Percentiles rank a stretch among this genome's conserved stretches.
Conservation (phyloP, 2,888 invertebrate genomes). For the Tryphoninae sp. region DNA sequence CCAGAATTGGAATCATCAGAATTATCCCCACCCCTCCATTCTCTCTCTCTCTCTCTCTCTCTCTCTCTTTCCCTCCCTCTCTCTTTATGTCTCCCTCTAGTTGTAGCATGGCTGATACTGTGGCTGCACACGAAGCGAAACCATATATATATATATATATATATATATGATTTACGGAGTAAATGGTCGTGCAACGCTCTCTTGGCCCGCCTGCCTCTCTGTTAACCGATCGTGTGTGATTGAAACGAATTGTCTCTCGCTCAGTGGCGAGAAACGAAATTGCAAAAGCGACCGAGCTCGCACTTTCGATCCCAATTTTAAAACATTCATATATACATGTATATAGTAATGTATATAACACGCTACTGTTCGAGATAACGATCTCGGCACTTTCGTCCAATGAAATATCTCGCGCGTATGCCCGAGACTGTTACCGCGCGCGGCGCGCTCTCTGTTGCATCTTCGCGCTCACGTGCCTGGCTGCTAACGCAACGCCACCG, state of each 20-base stretch:
- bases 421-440: slow-evolving; percentile 36
- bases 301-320: slow-evolving; percentile 58
- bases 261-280: slow-evolving; percentile 63
- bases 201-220: slow-evolving; percentile 38
- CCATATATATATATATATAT: not conserved
- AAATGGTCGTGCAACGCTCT: slow-evolving; percentile 1
- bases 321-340: slow-evolving; percentile 7
- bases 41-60: slow-evolving; percentile 2
- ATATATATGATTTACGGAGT: slow-evolving; percentile 1
- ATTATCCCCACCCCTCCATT: slow-evolving; percentile 25
- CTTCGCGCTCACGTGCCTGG: slow-evolving; percentile 28
- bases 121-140: slow-evolving; percentile 16
- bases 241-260: slow-evolving; percentile 65
- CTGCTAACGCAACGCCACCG: slow-evolving; percentile 12
- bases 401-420: slow-evolving; percentile 64
- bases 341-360: not conserved
- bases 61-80: slow-evolving; percentile 3
- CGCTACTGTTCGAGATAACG: slow-evolving; percentile 49
- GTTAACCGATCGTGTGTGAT: slow-evolving; percentile 62
- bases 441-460: slow-evolving; percentile 44
- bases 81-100: slow-evolving; percentile 26
- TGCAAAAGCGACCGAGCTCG: slow-evolving; percentile 61
- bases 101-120: slow-evolving; percentile 39
- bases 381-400: slow-evolving; percentile 63
- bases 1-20: slow-evolving; percentile 61